Evolutionary conservation across 2,797 vertebrate species (phyloP), one percentile per base, ranked within the genome.

Genomic region (Lepidocolaptes lacrymiger): DNA sequence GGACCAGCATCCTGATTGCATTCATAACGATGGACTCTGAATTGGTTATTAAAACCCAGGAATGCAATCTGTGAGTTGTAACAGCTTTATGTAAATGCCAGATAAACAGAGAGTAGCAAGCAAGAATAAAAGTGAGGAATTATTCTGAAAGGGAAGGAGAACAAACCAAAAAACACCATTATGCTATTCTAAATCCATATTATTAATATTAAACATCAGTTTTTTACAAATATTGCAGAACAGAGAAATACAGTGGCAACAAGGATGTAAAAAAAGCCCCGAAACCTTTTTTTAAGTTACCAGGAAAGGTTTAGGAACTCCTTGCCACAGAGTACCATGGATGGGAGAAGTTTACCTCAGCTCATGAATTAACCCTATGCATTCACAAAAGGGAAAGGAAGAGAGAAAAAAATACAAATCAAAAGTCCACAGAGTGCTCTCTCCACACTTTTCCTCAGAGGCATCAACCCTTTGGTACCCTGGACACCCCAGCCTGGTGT

Each of bases 51-150:
- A 94, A 89, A 68, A 72, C 12, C 34, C 72, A 80, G 61, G 39
- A 93, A 95, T 58, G 51, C 51, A 90, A 83, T 58, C 75, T 74
- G 68, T 74, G 83, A 77, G 61, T 74, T 75, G 48, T 51, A 95
- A 94, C 27, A 77, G 85, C 56, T 80, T 71, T 90, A 72, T 61
- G 72, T 61, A 93, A 88, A 85, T 23, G n/a, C 9, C 88, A 80
- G 14, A 26, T 81, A 72, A 75, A 85, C 61, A 61, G 11, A 37
- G 52, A 80, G 26, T 28, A 84, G 59, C 39, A 80, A 76, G 28
- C 62, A 86, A 85, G 92, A 93, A 78, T 72, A 52, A 90, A 90
- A 85, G 37, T 1, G 30, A 94, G 62, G 56, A 91, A 90, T 95
- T 88, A 75, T 81, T 84, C 76, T 43, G 37, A 85, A 74, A 88